These are phyloP conservation scores for Chlamydotis undulata DNA, from an alignment of 2,113 vertebrate genomes.

Conservation along the genomic window DNA sequence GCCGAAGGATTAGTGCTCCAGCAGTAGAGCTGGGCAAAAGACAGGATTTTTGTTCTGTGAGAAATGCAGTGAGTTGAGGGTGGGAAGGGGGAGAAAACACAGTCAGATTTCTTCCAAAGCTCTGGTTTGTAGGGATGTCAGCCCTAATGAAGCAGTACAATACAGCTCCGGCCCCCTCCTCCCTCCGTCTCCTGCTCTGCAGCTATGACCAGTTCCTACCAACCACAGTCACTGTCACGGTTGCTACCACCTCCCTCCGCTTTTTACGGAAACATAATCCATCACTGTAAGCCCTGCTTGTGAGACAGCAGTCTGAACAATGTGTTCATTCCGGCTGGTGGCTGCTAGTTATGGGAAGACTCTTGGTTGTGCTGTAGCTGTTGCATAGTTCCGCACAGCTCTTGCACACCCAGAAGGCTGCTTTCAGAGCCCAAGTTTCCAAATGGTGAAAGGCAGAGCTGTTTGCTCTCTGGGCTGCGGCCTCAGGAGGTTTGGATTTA, in stretches of 20 bases:
- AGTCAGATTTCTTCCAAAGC: not conserved
- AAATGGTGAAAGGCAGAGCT: not conserved
- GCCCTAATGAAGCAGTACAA: not conserved
- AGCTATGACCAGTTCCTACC: not conserved
- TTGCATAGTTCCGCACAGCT: not conserved
- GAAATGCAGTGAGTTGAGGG: not conserved
- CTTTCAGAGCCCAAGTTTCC: not conserved
- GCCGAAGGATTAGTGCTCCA: not conserved
- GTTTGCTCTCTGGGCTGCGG: conserved; percentile 1
- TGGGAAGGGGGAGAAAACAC: not conserved
- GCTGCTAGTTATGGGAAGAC: not conserved
- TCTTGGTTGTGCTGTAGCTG: not conserved
- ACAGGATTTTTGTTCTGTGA: not conserved
- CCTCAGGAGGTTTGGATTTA: conserved; percentile 6
- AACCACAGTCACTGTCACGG: not conserved
- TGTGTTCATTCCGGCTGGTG: not conserved
- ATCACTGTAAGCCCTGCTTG: not conserved
- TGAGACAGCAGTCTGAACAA: not conserved
- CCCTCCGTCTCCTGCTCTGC: conserved; percentile 14
- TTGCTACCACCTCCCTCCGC: not conserved
- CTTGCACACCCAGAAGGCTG: not conserved
- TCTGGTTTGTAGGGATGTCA: not conserved
- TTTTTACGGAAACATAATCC: not conserved
- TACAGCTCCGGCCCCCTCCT: not conserved
- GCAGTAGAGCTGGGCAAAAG: not conserved